Conservation (phyloP, 2,888 invertebrate genomes). For the Arctia plantaginis region DNA sequence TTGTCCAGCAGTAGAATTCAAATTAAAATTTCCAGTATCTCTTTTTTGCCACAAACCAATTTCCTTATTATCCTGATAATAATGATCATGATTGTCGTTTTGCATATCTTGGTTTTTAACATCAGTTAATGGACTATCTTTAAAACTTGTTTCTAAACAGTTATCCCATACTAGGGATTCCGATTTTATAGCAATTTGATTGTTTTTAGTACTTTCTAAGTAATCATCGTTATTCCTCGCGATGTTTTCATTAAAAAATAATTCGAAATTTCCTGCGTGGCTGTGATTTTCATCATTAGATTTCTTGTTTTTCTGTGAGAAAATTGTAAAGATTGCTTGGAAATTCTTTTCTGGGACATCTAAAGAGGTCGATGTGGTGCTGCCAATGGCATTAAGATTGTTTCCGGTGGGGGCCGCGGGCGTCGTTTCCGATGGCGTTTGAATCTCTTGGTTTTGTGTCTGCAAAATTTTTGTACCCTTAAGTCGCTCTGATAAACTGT, state of each 20-base stretch:
- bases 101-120: conserved; percentile 62
- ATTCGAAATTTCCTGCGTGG: conserved; percentile 62
- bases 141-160: conserved; percentile 71
- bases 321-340: conserved; percentile 76
- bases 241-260: conserved; percentile 55
- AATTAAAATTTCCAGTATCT: conserved; percentile 62
- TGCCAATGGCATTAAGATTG: conserved; percentile 75
- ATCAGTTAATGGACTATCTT: conserved; percentile 55
- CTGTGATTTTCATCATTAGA: conserved; percentile 63
- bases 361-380: conserved; percentile 53
- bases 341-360: conserved; percentile 70
- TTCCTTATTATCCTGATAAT: conserved; percentile 52
- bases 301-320: conserved; percentile 63
- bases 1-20: conserved; percentile 63
- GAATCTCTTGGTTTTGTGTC: conserved; percentile 73
- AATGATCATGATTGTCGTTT: conserved; percentile 58
- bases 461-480: conserved; percentile 61
- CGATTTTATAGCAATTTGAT: conserved; percentile 51
- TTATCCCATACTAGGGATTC: conserved; percentile 74
- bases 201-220: conserved; percentile 30
- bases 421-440: conserved; percentile 74
- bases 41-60: conserved; percentile 69
- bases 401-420: conserved; percentile 75
- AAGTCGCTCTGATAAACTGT: conserved; percentile 56
- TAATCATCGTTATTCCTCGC: conserved; percentile 42